Base-by-base conservation (phyloP, 2,113 vertebrate genomes). In the Toxotes jaculatrix region DNA sequence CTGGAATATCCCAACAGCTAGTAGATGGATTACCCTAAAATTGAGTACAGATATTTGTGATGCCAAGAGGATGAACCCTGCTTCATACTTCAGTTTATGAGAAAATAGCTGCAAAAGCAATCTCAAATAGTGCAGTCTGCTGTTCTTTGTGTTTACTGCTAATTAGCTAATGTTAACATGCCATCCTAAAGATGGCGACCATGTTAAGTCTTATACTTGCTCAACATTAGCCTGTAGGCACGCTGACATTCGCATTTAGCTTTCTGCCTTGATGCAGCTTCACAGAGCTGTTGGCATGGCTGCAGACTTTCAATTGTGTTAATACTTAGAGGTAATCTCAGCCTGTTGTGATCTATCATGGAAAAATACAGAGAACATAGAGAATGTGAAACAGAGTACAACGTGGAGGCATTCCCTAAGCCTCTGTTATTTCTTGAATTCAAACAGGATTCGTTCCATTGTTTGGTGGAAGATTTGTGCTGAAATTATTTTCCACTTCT, bases 401-500 rank as follows among this genome's bases (percentile, higher is more conserved):
- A n/a, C 12, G 12, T 21, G 31, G 49, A 59, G 42, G 19, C 32
- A 23, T 45, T 66, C 59, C 34, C 31, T 63, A 3, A 69, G 17
- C 3, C 12, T 64, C 60, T 13, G 21, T 53, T 59, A 40, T 78
- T 66, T 53, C 45, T 61, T 47, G 8, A 74, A 68, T 74, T 74
- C 21, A 34, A 47, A 67, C 27, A 71, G 70, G 63, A 76, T 68
- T 63, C 53, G 42, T 17, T 56, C 17, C 27, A 2, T 53, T 66
- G 73, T 74, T 70, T 63, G 60, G 55, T 65, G 62, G 77, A 82
- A 83, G 59, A 56, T 51, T 66, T 77, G 23, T 10, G 19, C 55
- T 55, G 59, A 69, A 74, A 73, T 80, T 60, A 53, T 74, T 74
- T 80, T 79, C 67, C 76, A 47, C 74, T 49, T 82, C 45, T 80